Evolutionary conservation across 2,113 vertebrate genomes (phyloP).

Genomic region (Hydrochoerus hydrochaeris): DNA sequence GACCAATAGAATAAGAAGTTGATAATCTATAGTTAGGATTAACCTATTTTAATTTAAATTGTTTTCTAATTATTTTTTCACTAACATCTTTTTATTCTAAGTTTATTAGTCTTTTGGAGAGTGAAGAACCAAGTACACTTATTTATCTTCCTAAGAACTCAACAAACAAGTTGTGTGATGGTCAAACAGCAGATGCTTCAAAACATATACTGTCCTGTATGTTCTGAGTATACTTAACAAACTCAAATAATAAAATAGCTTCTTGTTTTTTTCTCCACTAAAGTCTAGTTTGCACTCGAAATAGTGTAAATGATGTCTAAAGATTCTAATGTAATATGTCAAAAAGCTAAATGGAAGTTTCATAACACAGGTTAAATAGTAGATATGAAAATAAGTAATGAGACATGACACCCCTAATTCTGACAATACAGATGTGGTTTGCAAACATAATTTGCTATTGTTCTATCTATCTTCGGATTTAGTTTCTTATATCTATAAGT

Average conservation of each 20-base stretch:
- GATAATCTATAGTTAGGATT: slow-evolving; percentile 40
- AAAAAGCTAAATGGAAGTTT: slow-evolving; percentile 22
- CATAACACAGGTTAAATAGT: background rate
- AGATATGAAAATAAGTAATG: slow-evolving; percentile 1
- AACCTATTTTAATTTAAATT: background rate
- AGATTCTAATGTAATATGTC: background rate
- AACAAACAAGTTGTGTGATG: background rate
- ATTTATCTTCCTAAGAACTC: slow-evolving; percentile 26
- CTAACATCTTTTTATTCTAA: slow-evolving; percentile 40
- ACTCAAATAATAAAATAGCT: slow-evolving; percentile 42
- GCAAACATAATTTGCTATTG: slow-evolving; percentile 3
- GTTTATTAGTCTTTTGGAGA: background rate
- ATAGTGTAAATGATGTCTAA: background rate
- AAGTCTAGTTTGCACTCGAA: slow-evolving; percentile 25
- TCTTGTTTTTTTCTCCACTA: background rate
- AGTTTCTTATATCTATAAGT: slow-evolving; percentile 27
- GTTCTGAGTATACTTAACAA: slow-evolving; percentile 29
- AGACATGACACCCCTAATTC: background rate
- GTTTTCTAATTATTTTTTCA: background rate
- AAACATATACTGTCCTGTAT: background rate
- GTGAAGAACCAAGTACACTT: background rate
- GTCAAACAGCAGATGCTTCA: background rate
- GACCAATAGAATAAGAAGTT: background rate
- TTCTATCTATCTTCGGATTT: slow-evolving; percentile 22
- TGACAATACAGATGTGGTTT: background rate